Evolutionary conservation across 2,113 vertebrate genomes (phyloP).

Genomic region (Morone saxatilis): DNA sequence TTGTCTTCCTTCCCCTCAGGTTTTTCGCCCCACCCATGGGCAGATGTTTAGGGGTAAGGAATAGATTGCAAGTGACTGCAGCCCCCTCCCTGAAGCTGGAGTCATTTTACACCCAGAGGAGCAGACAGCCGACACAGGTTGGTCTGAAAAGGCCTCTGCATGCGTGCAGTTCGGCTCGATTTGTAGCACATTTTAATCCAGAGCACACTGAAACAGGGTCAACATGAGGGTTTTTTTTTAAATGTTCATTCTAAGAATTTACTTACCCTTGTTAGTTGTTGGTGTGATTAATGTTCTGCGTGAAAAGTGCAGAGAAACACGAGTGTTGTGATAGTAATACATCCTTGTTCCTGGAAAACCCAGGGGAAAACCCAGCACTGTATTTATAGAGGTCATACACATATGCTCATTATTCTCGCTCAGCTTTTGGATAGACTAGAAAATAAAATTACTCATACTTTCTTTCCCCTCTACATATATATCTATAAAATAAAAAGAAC

Average conservation of each 20-base stretch:
- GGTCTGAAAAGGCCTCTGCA: constrained; percentile 37
- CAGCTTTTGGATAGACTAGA: neutral
- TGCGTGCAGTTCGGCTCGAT: neutral
- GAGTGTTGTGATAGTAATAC: neutral
- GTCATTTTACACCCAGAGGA: constrained; percentile 82
- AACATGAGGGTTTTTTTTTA: neutral
- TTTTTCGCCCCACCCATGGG: constrained; percentile 86
- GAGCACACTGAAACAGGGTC: neutral
- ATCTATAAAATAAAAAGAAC: neutral
- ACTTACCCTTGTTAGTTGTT: neutral
- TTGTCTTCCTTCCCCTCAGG: constrained; percentile 72
- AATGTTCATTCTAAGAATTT: neutral
- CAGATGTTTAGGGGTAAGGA: constrained; percentile 86
- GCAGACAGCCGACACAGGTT: constrained; percentile 83
- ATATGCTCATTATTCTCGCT: neutral
- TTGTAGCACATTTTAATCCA: neutral
- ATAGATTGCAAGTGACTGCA: constrained; percentile 76
- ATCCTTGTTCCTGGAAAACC: constrained; percentile 41
- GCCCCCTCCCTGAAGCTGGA: constrained; percentile 84
- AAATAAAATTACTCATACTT: neutral
- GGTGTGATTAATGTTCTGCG: neutral
- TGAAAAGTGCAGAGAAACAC: neutral
- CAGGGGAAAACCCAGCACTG: constrained; percentile 17
- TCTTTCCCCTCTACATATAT: neutral
- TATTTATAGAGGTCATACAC: neutral